Conservation (phyloP, 2,797 vertebrate genomes). For the Zalophus californianus region DNA sequence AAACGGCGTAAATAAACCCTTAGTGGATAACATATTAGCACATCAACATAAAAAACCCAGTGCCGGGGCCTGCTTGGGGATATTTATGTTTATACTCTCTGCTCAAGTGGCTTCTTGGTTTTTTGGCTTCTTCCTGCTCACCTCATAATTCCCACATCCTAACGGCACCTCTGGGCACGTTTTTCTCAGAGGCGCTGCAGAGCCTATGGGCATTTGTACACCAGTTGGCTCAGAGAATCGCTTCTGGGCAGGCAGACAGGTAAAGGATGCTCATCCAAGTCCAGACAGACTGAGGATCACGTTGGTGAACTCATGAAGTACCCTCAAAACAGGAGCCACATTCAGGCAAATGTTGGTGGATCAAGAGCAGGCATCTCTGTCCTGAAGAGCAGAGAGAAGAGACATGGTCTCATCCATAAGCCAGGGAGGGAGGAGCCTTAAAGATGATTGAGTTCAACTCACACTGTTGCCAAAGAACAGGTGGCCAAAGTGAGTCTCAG, state of each 20-base stretch:
- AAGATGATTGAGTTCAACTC: neutral
- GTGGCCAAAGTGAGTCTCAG: neutral
- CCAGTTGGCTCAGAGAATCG: slow-evolving; percentile 68
- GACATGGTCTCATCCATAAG: accelerated
- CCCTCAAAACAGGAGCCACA: neutral
- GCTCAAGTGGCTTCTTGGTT: slow-evolving; percentile 89
- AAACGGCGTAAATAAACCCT: slow-evolving; percentile 89
- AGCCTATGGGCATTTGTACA: slow-evolving; percentile 71
- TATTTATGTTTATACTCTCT: slow-evolving; percentile 91
- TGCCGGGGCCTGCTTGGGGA: slow-evolving; percentile 84
- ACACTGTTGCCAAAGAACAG: neutral
- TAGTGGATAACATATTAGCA: slow-evolving; percentile 89
- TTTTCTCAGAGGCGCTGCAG: slow-evolving; percentile 82
- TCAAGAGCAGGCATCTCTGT: accelerated
- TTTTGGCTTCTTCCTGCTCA: slow-evolving; percentile 87
- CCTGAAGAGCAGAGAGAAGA: neutral
- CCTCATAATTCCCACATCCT: slow-evolving; percentile 89
- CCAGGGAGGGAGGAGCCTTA: neutral
- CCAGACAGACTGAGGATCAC: slow-evolving; percentile 56
- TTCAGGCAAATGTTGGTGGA: neutral
- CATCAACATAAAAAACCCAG: slow-evolving; percentile 91
- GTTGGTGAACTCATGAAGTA: neutral
- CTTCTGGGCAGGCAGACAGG: slow-evolving; percentile 69
- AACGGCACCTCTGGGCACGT: slow-evolving; percentile 87
- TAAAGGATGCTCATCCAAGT: slow-evolving; percentile 74